Evolutionary conservation across 2,888 invertebrate genomes (phyloP).

Genomic region (Chrysolina oricalcia): DNA sequence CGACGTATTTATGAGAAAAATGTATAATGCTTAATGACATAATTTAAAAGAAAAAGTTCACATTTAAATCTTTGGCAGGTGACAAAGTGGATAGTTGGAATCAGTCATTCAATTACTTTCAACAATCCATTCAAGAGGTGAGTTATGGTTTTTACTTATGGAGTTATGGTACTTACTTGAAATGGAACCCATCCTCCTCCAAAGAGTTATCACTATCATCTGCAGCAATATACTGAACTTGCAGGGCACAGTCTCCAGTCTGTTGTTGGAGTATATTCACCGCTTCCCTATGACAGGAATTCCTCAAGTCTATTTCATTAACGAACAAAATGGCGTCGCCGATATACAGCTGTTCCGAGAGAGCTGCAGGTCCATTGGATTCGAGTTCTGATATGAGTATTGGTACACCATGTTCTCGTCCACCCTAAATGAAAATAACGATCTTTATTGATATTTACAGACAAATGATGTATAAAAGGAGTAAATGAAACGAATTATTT

Average conservation of each 20-base stretch:
- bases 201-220: constrained; percentile 81
- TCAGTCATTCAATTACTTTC: no score
- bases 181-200: constrained; percentile 75
- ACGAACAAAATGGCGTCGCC: constrained; percentile 90
- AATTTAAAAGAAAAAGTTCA: no score
- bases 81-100: no score
- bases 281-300: constrained; percentile 87
- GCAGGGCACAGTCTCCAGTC: constrained; percentile 83
- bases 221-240: constrained; percentile 84
- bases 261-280: constrained; percentile 86
- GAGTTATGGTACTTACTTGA: constrained; percentile 69
- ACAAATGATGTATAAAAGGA: no score
- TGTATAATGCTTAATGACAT: no score
- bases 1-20: no score
- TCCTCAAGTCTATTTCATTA: constrained; percentile 84
- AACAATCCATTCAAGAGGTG: no score
- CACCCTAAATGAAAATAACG: constrained; percentile 76
- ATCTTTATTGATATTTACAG: no score
- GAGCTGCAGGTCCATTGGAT: constrained; percentile 84
- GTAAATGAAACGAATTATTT: no score
- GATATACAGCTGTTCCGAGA: constrained; percentile 83
- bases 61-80: no score
- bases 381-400: constrained; percentile 89
- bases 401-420: constrained; percentile 89
- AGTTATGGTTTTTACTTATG: no score